Percentiles rank a stretch among this genome's conserved stretches.
Evolutionary conservation across 23 tunicate genomes (phyloP).

Genomic region (Styela plicata): DNA sequence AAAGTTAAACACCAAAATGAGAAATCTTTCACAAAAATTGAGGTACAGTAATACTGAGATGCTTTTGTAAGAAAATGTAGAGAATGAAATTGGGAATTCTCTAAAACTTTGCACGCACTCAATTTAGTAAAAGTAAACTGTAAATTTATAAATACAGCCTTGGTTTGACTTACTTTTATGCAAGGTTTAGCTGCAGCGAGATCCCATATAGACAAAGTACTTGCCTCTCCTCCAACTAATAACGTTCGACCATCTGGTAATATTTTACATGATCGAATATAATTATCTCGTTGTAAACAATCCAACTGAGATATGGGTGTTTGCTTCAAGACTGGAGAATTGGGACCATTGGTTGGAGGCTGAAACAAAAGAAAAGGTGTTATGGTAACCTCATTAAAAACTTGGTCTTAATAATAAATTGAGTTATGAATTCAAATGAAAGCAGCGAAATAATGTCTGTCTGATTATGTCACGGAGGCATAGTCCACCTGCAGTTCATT

Average conservation of each 20-base stretch:
- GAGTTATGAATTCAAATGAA: too few species aligned
- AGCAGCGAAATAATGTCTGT: too few species aligned
- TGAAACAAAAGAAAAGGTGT: neutral
- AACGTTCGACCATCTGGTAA: slow-evolving; percentile 77
- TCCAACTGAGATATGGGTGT: slow-evolving; percentile 66
- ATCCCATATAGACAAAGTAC: slow-evolving; percentile 68
- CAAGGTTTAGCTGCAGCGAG: slow-evolving; percentile 49
- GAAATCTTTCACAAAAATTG: too few species aligned
- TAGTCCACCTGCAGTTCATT: too few species aligned
- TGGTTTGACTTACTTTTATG: slow-evolving; percentile 49
- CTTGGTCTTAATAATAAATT: neutral
- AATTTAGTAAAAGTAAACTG: too few species aligned
- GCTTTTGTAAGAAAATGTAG: too few species aligned
- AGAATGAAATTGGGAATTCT: too few species aligned
- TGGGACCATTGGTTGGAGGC: slow-evolving; percentile 16
- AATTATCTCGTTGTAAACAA: slow-evolving; percentile 90
- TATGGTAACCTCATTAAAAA: neutral
- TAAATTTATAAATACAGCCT: too few species aligned
- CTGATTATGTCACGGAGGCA: too few species aligned
- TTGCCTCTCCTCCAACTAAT: slow-evolving; percentile 92
- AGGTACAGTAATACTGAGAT: too few species aligned
- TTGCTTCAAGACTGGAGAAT: slow-evolving; percentile 35
- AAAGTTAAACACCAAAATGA: too few species aligned
- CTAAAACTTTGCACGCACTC: too few species aligned
- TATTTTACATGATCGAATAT: slow-evolving; percentile 77